These are phyloP conservation scores for Pangasius macronema DNA, from an alignment of 2,797 vertebrate species.

Conservation along the genomic window DNA sequence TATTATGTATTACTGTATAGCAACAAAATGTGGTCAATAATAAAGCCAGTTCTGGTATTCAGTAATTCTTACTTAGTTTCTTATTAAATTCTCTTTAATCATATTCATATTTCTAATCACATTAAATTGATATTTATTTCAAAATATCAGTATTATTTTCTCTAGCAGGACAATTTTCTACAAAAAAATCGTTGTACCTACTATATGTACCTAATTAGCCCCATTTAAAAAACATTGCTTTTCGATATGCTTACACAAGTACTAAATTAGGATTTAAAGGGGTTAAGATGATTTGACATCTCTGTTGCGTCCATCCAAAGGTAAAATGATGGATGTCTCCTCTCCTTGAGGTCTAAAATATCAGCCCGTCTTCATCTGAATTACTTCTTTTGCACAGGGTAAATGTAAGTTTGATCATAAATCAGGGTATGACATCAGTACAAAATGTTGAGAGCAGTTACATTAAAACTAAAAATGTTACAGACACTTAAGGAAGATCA, in stretches of 20 bases:
- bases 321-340: not conserved
- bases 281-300: not conserved
- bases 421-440: not conserved
- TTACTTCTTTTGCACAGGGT: not conserved
- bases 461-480: not conserved
- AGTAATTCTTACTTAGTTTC: not conserved
- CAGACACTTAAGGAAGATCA: not conserved
- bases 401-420: not conserved
- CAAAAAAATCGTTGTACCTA: not conserved
- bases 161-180: not conserved
- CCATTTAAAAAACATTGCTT: not conserved
- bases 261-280: not conserved
- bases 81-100: not conserved
- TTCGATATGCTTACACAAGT: not conserved
- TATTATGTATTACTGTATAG: not conserved
- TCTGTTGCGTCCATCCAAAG: not conserved
- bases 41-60: not conserved
- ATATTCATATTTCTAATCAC: not conserved
- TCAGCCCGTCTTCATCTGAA: not conserved
- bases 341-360: not conserved
- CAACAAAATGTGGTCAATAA: not conserved
- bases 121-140: not conserved
- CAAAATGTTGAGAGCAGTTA: not conserved
- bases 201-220: not conserved
- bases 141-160: not conserved